phyloP scores from a whole-genome alignment of 2,113 vertebrate genomes.

The Nycticebus coucang region DNA sequence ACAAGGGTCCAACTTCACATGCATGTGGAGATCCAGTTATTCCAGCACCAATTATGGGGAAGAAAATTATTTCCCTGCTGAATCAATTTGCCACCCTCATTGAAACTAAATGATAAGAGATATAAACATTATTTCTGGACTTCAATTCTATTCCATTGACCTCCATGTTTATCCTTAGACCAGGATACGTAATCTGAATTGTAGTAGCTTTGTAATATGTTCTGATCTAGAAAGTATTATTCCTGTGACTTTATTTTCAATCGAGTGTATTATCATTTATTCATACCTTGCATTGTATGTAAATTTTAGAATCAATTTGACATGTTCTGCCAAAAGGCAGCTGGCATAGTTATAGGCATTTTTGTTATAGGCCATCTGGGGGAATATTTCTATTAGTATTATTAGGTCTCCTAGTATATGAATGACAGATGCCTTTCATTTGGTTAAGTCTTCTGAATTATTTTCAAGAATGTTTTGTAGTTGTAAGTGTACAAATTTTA shows the following conservation, averaged over 20 bases:
- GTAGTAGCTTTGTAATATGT: background rate
- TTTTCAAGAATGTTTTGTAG: background rate
- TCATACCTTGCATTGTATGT: background rate
- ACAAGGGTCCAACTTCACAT: background rate
- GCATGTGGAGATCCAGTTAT: background rate
- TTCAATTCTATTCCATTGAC: background rate
- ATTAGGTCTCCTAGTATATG: background rate
- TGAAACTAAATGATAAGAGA: background rate
- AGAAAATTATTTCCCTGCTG: background rate
- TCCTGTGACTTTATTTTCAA: background rate
- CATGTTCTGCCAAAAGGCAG: background rate
- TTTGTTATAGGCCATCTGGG: background rate
- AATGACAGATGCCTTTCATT: background rate
- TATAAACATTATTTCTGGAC: background rate
- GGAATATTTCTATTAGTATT: background rate
- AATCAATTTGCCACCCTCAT: background rate
- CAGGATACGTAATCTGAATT: background rate
- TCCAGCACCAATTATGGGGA: background rate
- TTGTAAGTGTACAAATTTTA: background rate
- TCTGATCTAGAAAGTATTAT: background rate
- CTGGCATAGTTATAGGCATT: background rate
- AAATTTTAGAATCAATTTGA: constrained; percentile 14
- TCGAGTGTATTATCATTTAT: background rate
- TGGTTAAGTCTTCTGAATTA: background rate
- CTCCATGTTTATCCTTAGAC: background rate